A percentile compares a stretch with the other conserved stretches of the same genome.
Conservation (phyloP, 2,113 vertebrate species). For the Herpetotheres cachinnans region DNA sequence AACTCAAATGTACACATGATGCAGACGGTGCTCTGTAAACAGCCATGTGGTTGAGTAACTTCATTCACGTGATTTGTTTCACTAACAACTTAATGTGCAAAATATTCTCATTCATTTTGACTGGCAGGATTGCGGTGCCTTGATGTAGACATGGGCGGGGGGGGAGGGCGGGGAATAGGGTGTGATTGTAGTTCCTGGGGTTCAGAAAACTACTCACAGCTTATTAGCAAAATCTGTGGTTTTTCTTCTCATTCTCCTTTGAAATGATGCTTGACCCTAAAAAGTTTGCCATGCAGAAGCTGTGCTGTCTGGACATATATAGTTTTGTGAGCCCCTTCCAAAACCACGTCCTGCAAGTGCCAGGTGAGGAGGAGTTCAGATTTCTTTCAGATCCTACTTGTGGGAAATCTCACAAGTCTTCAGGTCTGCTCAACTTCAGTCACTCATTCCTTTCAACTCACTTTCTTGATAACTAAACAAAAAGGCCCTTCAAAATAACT, state of each 20-base stretch:
- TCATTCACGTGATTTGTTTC: background rate
- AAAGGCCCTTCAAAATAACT: background rate
- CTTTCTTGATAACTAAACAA: background rate
- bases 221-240: background rate
- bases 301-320: background rate
- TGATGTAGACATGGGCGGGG: fast-evolving
- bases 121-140: background rate
- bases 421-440: background rate
- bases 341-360: background rate
- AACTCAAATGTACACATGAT: background rate
- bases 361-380: background rate
- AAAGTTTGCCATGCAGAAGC: background rate
- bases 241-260: background rate
- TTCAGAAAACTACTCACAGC: background rate
- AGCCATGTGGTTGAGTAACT: background rate
- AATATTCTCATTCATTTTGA: background rate
- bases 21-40: background rate
- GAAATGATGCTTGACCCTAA: background rate
- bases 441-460: background rate
- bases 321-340: background rate
- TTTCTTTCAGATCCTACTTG: background rate
- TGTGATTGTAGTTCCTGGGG: background rate
- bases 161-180: background rate
- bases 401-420: background rate
- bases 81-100: background rate